These are phyloP conservation scores for Protobothrops flavoviridis DNA, from an alignment of 2,113 vertebrate species.

Conservation along the genomic window DNA sequence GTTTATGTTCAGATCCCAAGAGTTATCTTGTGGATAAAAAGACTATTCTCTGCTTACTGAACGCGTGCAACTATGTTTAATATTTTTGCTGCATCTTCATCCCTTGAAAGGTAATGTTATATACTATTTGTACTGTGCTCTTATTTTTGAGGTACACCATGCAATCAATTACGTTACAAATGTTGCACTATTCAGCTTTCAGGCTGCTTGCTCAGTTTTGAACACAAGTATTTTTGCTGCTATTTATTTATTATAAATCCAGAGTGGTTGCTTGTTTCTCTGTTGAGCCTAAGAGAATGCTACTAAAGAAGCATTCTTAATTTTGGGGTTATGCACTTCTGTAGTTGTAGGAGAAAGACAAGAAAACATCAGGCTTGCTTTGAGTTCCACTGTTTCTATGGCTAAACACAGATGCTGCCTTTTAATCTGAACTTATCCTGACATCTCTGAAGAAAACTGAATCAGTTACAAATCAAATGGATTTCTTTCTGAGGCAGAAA, in stretches of 20 bases:
- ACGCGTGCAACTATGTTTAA: neutral
- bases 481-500: neutral
- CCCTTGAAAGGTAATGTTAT: neutral
- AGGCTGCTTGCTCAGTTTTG: neutral
- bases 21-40: neutral
- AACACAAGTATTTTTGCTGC: neutral
- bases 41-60: neutral
- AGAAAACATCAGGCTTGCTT: neutral
- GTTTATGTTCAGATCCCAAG: neutral
- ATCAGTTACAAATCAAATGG: neutral
- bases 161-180: neutral
- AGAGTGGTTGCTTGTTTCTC: neutral
- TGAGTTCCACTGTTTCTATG: neutral
- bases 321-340: neutral
- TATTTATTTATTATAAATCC: neutral
- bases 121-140: neutral
- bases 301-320: neutral
- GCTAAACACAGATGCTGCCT: neutral
- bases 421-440: neutral
- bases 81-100: neutral
- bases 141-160: neutral
- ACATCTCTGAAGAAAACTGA: conserved; percentile 10
- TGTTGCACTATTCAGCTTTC: neutral
- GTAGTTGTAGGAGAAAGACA: neutral
- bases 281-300: neutral